Base-by-base conservation (phyloP, 2,797 vertebrate species). In the Sebastes hubbsi region DNA sequence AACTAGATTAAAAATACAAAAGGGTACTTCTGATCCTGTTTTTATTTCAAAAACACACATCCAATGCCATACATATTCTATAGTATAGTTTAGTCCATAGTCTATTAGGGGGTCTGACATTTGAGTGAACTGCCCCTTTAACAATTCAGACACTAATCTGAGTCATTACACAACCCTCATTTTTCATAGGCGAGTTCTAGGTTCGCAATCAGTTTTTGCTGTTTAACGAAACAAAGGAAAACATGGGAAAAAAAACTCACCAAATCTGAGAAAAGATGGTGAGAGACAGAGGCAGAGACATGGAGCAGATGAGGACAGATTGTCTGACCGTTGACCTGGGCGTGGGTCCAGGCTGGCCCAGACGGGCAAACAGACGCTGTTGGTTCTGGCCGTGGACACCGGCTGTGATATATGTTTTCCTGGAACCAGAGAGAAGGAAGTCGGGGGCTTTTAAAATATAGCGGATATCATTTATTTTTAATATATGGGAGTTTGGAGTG, bases 371-470 rank as follows among this genome's bases (percentile, higher is more conserved):
- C 82, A 77, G 87, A 74, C 71, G 6, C 62, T 92, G 88, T 91
- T 90, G 90, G 87, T 89, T 92, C 88, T 92, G 90, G 87, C 90
- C 14, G 12, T 24, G 55, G 74, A 86, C 75, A 18, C 80, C 61
- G 81, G 82, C 88, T 82, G 73, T 87, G 86, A 89, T 88, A 72
- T 85, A 89, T 89, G 83, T 88, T 93, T 91, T 89, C 80, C 77
- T 88, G 85, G 79, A 92, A 88, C 52, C 83, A 82, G 77, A 84
- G 82, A 81, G 78, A 83, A 88, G 85, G 87, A 92, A 92, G 90
- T 89, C 25, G 0, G 66, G 66, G 59, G 83, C 67, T 89, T 89
- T 91, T 81, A 70, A 82, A 87, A 86, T 82, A 77, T 75, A 72
- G 67, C 30, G 11, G 75, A 84, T 84, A 84, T 81, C 5, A 72